Base-by-base conservation (phyloP, 2,888 invertebrate genomes). In the Meiosimyza platycephala region DNA sequence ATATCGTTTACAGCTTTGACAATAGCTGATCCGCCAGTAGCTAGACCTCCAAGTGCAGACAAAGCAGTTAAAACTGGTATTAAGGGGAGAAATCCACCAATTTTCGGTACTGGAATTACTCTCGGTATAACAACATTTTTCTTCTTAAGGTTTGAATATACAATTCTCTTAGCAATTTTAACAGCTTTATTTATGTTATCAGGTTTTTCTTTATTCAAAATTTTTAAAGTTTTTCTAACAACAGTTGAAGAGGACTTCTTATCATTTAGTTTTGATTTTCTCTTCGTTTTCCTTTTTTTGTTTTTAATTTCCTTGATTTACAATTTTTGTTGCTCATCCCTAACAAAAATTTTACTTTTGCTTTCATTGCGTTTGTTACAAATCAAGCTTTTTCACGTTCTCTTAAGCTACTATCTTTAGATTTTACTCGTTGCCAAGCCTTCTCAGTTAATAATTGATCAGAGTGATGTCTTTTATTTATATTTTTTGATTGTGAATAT, bases 1-100 rank as follows among this genome's bases (percentile, higher is more conserved):
- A 81, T 78, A 60, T 83, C 79, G 74, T 83, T 84, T 3, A 84
- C 79, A n/a, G 84, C 80, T 71, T 83, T 85, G 6, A 81, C 81
- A 47, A n/a, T n/a, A n/a, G n/a, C n/a, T n/a, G n/a, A n/a, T n/a
- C n/a, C n/a, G n/a, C n/a, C n/a, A n/a, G n/a, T n/a, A n/a, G n/a
- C n/a, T n/a, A n/a, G n/a, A n/a, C n/a, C n/a, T n/a, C n/a, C n/a
- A n/a, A n/a, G n/a, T n/a, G n/a, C n/a, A n/a, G n/a, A n/a, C n/a
- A n/a, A n/a, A n/a, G n/a, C n/a, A n/a, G n/a, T n/a, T n/a, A n/a
- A n/a, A n/a, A n/a, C n/a, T n/a, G n/a, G n/a, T n/a, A n/a, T n/a
- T n/a, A n/a, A n/a, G n/a, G n/a, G n/a, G n/a, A n/a, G n/a, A n/a
- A n/a, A n/a, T n/a, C n/a, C n/a, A n/a, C n/a, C n/a, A n/a, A n/a